These are phyloP conservation scores for Octodonta nipae DNA, from an alignment of 2,888 invertebrate genomes.

Conservation along the genomic window DNA sequence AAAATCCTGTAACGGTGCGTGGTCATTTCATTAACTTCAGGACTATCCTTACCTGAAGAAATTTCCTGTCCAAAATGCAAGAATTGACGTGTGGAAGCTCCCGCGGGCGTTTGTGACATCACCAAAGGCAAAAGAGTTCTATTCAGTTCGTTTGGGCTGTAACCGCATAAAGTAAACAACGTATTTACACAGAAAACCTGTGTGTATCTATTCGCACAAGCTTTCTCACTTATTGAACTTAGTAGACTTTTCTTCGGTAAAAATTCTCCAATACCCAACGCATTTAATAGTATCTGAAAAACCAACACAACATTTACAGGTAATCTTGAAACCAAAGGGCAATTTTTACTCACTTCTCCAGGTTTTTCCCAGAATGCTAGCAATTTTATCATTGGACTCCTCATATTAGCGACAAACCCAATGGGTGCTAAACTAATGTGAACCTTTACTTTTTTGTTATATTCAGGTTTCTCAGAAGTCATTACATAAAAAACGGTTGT, in stretches of 20 bases:
- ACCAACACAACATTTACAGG: not conserved
- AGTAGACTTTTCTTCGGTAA: not conserved
- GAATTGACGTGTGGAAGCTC: not conserved
- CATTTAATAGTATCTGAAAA: not conserved
- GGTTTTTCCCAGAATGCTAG: constrained; percentile 17
- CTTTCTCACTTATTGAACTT: not conserved
- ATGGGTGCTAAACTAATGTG: constrained; percentile 60
- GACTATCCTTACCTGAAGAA: not conserved
- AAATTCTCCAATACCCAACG: not conserved
- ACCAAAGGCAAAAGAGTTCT: not conserved
- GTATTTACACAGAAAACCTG: not conserved
- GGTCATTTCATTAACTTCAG: not conserved
- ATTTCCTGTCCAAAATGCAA: constrained; percentile 2
- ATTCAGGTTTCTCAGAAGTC: constrained; percentile 49
- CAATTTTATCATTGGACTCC: constrained; percentile 24
- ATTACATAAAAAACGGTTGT: constrained; percentile 50
- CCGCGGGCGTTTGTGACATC: not conserved
- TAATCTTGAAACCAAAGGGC: not conserved
- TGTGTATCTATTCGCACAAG: not conserved
- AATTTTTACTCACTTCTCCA: constrained; percentile 12
- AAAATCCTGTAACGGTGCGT: too few species aligned
- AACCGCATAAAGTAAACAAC: not conserved
- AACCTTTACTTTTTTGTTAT: constrained; percentile 50
- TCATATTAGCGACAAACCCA: constrained; percentile 46
- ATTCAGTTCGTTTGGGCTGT: constrained; percentile 2